These are phyloP conservation scores for Eurosta solidaginis DNA, from an alignment of 1,140 invertebrate genomes.

Conservation along the genomic window DNA sequence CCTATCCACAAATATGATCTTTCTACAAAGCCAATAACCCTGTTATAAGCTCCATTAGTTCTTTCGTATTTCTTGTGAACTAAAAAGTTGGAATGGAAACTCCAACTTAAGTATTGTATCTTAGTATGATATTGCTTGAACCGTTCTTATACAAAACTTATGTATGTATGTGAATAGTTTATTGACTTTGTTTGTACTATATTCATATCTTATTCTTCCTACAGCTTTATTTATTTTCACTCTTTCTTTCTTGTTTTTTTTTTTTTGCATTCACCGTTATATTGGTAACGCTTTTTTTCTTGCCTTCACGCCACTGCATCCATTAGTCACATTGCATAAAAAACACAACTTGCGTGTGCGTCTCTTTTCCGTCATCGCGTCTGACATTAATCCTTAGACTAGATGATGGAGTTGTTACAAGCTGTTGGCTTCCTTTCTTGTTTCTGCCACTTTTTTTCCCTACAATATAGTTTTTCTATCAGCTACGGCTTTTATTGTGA, in stretches of 20 bases:
- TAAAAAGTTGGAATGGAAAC: too few species aligned
- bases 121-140: too few species aligned
- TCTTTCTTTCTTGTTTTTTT: background rate
- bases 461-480: background rate
- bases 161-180: background rate
- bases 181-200: background rate
- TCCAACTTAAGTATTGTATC: too few species aligned
- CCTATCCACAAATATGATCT: too few species aligned
- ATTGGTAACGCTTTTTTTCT: background rate
- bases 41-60: too few species aligned
- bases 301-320: background rate
- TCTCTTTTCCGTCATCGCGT: background rate
- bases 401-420: conserved; percentile 3
- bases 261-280: background rate
- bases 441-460: background rate
- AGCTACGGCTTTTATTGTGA: background rate
- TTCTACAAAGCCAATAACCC: too few species aligned
- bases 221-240: background rate
- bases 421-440: background rate
- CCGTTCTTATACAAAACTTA: background rate
- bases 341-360: background rate
- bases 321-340: background rate
- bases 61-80: too few species aligned
- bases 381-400: background rate
- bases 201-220: too few species aligned